Base-by-base conservation (phyloP, 53 echinoderm and acorn worm genomes). In the Paracentrotus lividus region DNA sequence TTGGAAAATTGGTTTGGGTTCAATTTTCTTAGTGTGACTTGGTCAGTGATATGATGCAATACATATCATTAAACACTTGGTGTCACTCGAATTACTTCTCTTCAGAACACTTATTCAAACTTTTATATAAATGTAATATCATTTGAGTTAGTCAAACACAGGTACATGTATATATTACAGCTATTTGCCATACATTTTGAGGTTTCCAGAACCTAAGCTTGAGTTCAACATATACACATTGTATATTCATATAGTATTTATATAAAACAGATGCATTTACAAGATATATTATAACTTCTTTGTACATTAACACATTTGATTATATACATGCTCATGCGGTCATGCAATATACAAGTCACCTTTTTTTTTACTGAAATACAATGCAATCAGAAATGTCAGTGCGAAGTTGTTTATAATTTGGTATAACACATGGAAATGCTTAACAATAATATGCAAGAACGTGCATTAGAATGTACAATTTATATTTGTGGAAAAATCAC, bases 161-260 rank as follows among this genome's bases (percentile, higher is more conserved):
- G n/a, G n/a, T n/a, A n/a, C n/a, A n/a, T n/a, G n/a, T n/a, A n/a
- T n/a, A 55, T 55, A 55, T 55, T 15, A 12, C 18, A 55, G 55
- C 18, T 2, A 7, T 16, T 55, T 12, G 18, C 13, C 13, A 61
- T 26, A 27, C 5, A 69, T 68, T 69, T 36, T 69, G 12, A n/a
- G 69, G 69, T 69, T 69, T 36, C 69, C 69, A 69, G 69, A 40
- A 69, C 69, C 69, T 2, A 31, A n/a, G n/a, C n/a, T n/a, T 38
- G 69, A 69, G 69, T 69, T 69, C 34, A 34, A 69, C 69, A 69
- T 86, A 84, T 32, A 86, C 56, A 86, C 16, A 84, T 12, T 84
- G 51, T 42, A 49, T 84, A 49, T 84, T 84, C 85, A 86, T 86
- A 51, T 51, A 54, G 52, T 23, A 51, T 86, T 20, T 86, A 86